Conservation (phyloP, 2,797 vertebrate genomes). For the Micrastur ruficollis region DNA sequence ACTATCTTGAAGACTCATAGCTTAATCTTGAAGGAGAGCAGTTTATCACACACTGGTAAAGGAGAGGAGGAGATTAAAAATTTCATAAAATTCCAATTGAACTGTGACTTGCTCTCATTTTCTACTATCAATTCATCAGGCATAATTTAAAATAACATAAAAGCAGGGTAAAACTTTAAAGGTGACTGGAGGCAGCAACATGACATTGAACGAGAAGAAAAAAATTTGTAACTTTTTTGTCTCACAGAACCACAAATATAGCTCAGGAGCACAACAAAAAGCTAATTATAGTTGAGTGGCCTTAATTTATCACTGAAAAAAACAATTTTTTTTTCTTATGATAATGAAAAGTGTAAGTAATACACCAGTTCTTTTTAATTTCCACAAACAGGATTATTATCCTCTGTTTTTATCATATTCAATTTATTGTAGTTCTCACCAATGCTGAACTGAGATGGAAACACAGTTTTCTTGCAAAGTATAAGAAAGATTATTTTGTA, state of each 20-base stretch:
- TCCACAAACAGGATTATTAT: background rate
- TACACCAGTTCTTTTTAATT: background rate
- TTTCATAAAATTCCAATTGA: conserved; percentile 4
- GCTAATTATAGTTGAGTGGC: background rate
- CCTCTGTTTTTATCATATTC: background rate
- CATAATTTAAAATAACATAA: conserved; percentile 15
- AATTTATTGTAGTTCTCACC: background rate
- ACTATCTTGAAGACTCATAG: background rate
- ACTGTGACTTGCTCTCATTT: background rate
- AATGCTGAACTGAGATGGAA: background rate
- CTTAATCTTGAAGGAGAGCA: background rate
- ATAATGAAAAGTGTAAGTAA: background rate
- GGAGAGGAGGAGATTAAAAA: background rate
- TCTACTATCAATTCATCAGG: background rate
- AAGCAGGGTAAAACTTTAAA: background rate
- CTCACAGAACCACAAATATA: background rate
- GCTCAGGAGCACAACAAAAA: background rate
- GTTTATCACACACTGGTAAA: background rate
- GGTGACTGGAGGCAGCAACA: background rate
- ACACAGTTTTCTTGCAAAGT: background rate
- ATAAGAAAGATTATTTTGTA: background rate
- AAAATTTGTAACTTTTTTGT: background rate
- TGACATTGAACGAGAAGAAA: background rate
- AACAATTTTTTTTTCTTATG: accelerated
- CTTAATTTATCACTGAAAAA: background rate